Base-by-base conservation (phyloP, 2,113 vertebrate species). In the Pycnonotus jocosus region DNA sequence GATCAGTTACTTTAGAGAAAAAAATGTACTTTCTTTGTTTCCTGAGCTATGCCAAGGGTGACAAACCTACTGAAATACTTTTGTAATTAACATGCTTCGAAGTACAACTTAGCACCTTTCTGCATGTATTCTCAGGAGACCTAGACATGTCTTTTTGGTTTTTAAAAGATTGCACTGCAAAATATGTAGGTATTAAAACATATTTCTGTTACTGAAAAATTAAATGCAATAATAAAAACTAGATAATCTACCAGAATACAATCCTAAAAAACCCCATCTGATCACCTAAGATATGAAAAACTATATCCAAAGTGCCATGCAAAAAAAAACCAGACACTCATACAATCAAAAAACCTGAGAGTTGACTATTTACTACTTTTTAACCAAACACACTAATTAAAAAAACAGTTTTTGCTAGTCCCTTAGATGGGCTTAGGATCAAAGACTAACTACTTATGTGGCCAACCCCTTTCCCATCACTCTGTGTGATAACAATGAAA, bases 111-210 rank as follows among this genome's bases (percentile, higher is more conserved):
- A 68, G 15, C 19, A 40, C 5, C 7, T 53, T 69, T 48, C 30
- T 7, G 6, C 4, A 35, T 12, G 6, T 31, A 48, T 48, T 71
- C 9, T 42, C 23, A 74, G 25, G 10, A 58, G 10, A 64, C 1
- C 1, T 4, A 50, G 16, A 71, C 4, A 12, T 1, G 7, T 31
- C 5, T 16, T 81, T 31, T 20, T 2, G 1, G n/a, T 40, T 50
- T 86, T 56, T 31, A 25, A 77, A 81, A 35, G 5, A 9, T 4
- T 71, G 40, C n/a, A 40, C 13, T 51, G 17, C 7, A 85, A 87
- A 62, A 66, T 14, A 28, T 8, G 6, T 42, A 53, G 15, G 10
- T 44, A 61, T 33, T 66, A 1, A 6, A 51, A 45, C 31, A 77
- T 30, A 40, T 19, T n/a, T 9, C 1, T 12, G 9, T 10, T 45